Percentiles rank a stretch among this genome's conserved stretches.
phyloP scores from a whole-genome alignment of 2,797 vertebrate genomes.

The Denticeps clupeoides region DNA sequence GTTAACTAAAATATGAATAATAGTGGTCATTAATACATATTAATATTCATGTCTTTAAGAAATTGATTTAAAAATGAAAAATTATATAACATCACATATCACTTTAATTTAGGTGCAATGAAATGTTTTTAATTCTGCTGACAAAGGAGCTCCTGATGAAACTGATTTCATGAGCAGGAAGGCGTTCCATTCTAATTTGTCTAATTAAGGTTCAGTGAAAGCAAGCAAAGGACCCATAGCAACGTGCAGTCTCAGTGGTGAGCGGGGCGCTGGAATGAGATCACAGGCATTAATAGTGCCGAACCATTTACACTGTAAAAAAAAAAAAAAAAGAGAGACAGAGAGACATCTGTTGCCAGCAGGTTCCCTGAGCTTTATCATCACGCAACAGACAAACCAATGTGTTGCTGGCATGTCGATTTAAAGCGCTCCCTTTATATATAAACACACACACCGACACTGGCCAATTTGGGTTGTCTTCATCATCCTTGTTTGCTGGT shows the following conservation, averaged over 20 bases:
- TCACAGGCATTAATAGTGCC: conserved; percentile 54
- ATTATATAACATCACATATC: no score
- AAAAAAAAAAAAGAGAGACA: no score
- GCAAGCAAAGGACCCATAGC: conserved; percentile 10
- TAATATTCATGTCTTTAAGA: no score
- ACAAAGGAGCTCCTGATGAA: neutral
- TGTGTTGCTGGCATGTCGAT: conserved; percentile 48
- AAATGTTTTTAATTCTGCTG: no score
- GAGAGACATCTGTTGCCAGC: conserved; percentile 65
- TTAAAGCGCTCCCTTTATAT: conserved; percentile 51
- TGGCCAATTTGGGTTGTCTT: conserved; percentile 58
- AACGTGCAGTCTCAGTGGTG: conserved; percentile 34
- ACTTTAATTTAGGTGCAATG: no score
- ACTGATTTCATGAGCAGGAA: conserved; percentile 1
- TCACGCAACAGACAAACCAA: conserved; percentile 48
- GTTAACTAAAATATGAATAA: no score
- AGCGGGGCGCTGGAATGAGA: conserved; percentile 48
- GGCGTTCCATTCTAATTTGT: conserved; percentile 4
- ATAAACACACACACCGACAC: conserved; percentile 52
- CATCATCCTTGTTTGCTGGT: conserved; percentile 54
- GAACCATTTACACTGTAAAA: no score
- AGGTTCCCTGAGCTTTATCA: conserved; percentile 51
- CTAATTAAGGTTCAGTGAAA: conserved; percentile 53
- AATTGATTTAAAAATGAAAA: no score
- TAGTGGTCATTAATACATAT: no score